A percentile compares a stretch with the other conserved stretches of the same genome.
These are phyloP conservation scores for Apostichopus parvimensis DNA, from an alignment of 35 echinoderm and acorn worm species.

Conservation along the genomic window DNA sequence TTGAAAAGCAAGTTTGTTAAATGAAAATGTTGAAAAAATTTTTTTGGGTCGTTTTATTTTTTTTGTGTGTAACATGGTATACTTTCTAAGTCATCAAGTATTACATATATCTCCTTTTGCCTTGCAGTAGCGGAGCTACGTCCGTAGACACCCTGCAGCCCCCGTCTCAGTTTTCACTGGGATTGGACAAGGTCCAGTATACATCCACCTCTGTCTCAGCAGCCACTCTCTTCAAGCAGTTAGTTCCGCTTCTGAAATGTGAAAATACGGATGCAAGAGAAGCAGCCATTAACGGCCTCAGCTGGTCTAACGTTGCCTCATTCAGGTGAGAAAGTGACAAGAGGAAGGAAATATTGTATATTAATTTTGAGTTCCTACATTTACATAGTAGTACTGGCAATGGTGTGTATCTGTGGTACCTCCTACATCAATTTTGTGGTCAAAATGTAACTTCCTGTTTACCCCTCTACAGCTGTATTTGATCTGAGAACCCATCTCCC, in stretches of 20 bases:
- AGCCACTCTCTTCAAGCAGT: constrained; percentile 81
- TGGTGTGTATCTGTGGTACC: too few species aligned
- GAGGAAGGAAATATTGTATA: too few species aligned
- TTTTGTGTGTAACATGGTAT: too few species aligned
- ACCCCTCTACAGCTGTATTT: too few species aligned
- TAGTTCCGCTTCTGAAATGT: constrained; percentile 79
- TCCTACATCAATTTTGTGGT: too few species aligned
- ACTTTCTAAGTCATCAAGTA: too few species aligned
- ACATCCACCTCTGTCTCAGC: constrained; percentile 68
- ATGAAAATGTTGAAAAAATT: too few species aligned
- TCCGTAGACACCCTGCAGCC: constrained; percentile 39
- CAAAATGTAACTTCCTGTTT: too few species aligned
- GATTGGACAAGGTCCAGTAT: constrained; percentile 46
- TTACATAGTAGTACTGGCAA: too few species aligned
- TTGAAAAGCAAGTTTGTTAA: too few species aligned
- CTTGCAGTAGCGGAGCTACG: constrained; percentile 5
- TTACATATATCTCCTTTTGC: neutral
- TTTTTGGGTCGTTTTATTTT: neutral
- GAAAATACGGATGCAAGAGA: constrained; percentile 92
- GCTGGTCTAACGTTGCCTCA: constrained; percentile 84
- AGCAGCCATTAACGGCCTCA: constrained; percentile 85
- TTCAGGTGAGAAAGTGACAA: constrained; percentile 67
- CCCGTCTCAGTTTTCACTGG: constrained; percentile 48
- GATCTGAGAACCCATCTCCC: too few species aligned
- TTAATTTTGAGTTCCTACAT: too few species aligned